Base-by-base conservation (phyloP, 2,888 invertebrate genomes). In the Hyles lineata region DNA sequence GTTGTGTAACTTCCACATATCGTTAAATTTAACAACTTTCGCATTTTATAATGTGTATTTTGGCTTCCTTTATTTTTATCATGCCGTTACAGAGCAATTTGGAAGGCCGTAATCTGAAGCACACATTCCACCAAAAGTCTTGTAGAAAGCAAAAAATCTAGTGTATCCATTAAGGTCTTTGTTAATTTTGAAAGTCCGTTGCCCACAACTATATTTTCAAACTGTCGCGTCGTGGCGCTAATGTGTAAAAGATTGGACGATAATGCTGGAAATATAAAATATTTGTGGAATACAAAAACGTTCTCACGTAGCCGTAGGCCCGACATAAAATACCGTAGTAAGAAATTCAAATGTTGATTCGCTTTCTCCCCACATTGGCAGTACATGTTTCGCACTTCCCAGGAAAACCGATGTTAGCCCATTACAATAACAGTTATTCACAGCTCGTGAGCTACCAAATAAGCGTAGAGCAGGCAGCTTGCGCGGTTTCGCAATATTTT, bases 371-470 rank as follows among this genome's bases (percentile, higher is more conserved):
- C 78, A 78, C 80, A 77, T 81, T 75, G 73, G 70, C 70, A 79
- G 80, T 74, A 67, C 74, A 83, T 77, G 81, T 80, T 85, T 84
- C 80, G 77, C 84, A 85, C 85, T 86, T 85, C 83, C 82, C 82
- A 81, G 76, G 80, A 82, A 79, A 80, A 81, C 83, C 75, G 76
- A 83, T 83, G 82, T 81, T 83, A 81, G 83, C 83, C 84, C 84
- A 86, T 89, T 87, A 89, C 87, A 85, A 87, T 88, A 89, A 90
- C 90, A 86, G 90, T 89, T 89, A 91, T 87, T 87, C 86, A 81
- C 84, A 83, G 84, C 86, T 89, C 91, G 90, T 90, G 90, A 88
- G 86, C 89, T 87, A 88, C 89, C 90, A 90, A 92, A 90, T 87
- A 89, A 89, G 89, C 86, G 84, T 83, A 76, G 76, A 82, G 81